phyloP scores from a whole-genome alignment of 2,888 invertebrate species.

The Xestia c-nigrum region DNA sequence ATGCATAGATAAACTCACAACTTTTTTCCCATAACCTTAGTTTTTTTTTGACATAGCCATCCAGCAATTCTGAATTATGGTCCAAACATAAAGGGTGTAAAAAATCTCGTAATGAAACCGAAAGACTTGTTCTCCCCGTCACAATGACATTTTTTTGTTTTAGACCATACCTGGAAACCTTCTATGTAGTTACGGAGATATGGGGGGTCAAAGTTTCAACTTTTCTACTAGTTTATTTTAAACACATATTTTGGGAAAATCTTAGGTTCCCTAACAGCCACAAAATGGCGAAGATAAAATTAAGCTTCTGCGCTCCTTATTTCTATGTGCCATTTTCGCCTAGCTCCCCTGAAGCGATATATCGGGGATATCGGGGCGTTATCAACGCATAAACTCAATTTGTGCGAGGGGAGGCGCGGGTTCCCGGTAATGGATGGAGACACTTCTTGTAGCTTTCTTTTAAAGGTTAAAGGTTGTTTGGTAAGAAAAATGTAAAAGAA shows the following conservation, averaged over 20 bases:
- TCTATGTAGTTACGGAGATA: too few species aligned
- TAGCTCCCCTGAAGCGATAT: constrained; percentile 39
- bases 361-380: constrained; percentile 58
- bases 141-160: too few species aligned
- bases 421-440: constrained; percentile 51
- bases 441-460: constrained; percentile 37
- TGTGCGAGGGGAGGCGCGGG: constrained; percentile 42
- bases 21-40: too few species aligned
- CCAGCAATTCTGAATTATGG: too few species aligned
- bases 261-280: background rate
- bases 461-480: constrained; percentile 33
- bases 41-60: too few species aligned
- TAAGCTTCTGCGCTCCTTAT: background rate
- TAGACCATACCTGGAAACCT: too few species aligned
- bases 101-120: too few species aligned
- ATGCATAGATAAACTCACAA: background rate
- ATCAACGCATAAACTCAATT: constrained; percentile 65
- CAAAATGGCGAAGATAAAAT: background rate
- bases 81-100: too few species aligned
- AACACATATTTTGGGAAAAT: background rate
- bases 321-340: constrained; percentile 8
- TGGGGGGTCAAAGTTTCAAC: too few species aligned
- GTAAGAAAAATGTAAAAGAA: constrained; percentile 7
- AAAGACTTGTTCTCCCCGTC: too few species aligned
- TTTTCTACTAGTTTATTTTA: too few species aligned